Evolutionary conservation across 1,140 invertebrate genomes (phyloP).

Genomic region (Drosophila kikkawai): DNA sequence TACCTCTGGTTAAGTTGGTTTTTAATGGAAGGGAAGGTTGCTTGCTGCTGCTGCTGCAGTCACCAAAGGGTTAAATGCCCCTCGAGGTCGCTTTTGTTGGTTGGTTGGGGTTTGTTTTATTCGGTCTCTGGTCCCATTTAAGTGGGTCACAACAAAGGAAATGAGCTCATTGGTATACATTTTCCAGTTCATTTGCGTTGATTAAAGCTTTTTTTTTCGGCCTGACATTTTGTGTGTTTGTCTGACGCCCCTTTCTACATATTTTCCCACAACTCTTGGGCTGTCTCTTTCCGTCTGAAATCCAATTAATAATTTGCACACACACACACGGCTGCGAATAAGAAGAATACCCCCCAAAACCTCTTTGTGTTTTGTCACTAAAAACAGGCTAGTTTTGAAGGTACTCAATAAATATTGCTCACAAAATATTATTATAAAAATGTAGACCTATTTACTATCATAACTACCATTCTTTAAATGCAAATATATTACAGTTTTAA

Average conservation of each 20-base stretch:
- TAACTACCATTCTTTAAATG: too few relatives aligned
- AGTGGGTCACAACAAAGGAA: constrained; percentile 71
- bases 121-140: constrained; percentile 43
- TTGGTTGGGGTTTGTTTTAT: constrained; percentile 30
- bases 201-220: constrained; percentile 65
- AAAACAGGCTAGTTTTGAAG: neutral
- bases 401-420: neutral
- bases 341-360: constrained; percentile 4
- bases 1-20: constrained; percentile 38
- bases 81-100: constrained; percentile 70
- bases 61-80: constrained; percentile 67
- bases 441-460: too few relatives aligned
- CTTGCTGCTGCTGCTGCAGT: constrained; percentile 1
- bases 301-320: constrained; percentile 69
- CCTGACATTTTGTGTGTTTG: constrained; percentile 44
- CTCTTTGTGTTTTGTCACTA: constrained; percentile 8
- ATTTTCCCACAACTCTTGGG: neutral
- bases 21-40: neutral
- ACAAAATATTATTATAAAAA: too few relatives aligned
- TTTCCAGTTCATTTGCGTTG: constrained; percentile 82
- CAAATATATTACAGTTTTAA: neutral
- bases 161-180: constrained; percentile 81
- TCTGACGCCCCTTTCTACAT: constrained; percentile 16
- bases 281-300: constrained; percentile 44
- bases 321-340: constrained; percentile 39